Base-by-base conservation (phyloP, 2,888 invertebrate genomes). In the Lysandra coridon region DNA sequence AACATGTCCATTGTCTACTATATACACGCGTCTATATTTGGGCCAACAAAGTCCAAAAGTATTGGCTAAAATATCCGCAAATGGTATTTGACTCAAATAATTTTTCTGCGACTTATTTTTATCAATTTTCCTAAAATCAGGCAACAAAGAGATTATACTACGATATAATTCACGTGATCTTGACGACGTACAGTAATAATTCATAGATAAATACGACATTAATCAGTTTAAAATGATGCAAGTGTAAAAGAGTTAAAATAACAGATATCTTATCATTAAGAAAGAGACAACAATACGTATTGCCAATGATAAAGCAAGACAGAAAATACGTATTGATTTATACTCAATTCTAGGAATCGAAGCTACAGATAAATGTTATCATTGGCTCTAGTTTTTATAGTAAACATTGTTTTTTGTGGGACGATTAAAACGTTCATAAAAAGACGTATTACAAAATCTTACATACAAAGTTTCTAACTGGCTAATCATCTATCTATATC, bases 171-270 rank as follows among this genome's bases (percentile, higher is more conserved):
- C 62, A 62, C 62, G 62, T 33, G 69, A 69, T 14, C 1, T 14
- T 69, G 33, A 69, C 14, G 33, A 69, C 14, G 33, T 69, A 69
- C 4, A 37, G 5, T 69, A 69, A 69, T 14, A 69, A 37, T 37
- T 69, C 5, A 37, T 37, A 69, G 69, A 69, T 37, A 69, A 69
- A 14, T 37, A 33, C 64, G 33, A 33, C 33, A 69, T 69, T 69
- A 69, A 49, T 75, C 75, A 49, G 49, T 44, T 49, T 17, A 33
- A 33, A 53, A 76, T 76, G 53, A 57, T 76, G 76, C 33, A 76
- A 76, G 23, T 49, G 12, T 44, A 75, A 74, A 74, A 74, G 30
- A 75, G 30, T 75, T 75, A 49, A 57, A 76, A 57, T 57, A 57
- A 30, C 57, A 33, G 57, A 76, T 57, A 76, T 57, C 49, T 30